Conservation (phyloP, 2,113 vertebrate species). For the Eidolon helvum region DNA sequence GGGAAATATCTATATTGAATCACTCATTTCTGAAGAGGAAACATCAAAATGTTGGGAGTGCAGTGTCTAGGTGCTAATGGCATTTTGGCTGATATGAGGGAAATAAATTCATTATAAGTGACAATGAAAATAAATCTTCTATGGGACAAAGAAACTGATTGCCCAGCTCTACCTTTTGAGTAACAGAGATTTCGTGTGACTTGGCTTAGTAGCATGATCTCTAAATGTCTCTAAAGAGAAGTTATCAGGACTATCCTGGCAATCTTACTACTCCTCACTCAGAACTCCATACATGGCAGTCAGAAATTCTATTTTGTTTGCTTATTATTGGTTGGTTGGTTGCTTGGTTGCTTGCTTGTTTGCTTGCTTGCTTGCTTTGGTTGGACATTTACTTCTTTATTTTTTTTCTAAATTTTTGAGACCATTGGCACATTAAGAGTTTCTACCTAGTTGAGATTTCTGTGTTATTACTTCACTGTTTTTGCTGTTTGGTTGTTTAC, state of each 20-base stretch:
- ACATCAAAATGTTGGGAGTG: not conserved
- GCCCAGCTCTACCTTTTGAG: not conserved
- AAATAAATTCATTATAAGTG: not conserved
- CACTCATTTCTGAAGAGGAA: not conserved
- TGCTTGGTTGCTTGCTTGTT: not conserved
- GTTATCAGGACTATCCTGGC: not conserved
- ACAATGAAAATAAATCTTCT: not conserved
- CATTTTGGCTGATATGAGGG: not conserved
- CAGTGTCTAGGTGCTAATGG: not conserved
- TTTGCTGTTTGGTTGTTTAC: not conserved
- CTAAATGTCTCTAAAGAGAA: not conserved
- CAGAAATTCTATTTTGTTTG: not conserved
- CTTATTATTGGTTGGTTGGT: not conserved
- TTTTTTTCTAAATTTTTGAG: conserved; percentile 28
- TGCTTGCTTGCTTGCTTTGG: not conserved
- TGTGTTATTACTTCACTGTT: not conserved
- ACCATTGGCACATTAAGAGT: not conserved
- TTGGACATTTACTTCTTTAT: not conserved
- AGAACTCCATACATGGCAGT: not conserved
- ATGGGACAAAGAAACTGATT: not conserved
- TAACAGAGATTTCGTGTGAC: not conserved
- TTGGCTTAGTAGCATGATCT: not conserved
- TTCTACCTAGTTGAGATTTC: not conserved
- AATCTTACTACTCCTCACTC: not conserved
- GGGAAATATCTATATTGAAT: not conserved